A percentile compares a stretch with the other conserved stretches of the same genome.
phyloP scores from a whole-genome alignment of 2,888 invertebrate species.

The Nineta flava region DNA sequence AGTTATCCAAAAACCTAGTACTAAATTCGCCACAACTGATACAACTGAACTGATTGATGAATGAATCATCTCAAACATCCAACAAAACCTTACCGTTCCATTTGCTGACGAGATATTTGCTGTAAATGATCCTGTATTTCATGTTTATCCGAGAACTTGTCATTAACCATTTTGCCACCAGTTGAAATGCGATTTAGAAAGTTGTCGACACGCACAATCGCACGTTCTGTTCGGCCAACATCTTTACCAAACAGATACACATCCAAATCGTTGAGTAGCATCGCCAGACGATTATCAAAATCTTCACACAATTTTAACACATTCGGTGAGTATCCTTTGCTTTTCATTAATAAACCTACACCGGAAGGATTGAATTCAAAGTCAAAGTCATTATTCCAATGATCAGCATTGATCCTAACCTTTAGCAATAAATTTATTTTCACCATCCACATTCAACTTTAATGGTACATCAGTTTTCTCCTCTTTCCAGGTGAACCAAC shows the following conservation, averaged over 20 bases:
- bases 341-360: conserved; percentile 39
- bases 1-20: no score
- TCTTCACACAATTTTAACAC: conserved; percentile 52
- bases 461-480: conserved; percentile 36
- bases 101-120: neutral
- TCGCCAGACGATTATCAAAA: conserved; percentile 44
- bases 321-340: conserved; percentile 59
- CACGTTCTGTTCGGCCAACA: conserved; percentile 18
- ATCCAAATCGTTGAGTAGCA: conserved; percentile 50
- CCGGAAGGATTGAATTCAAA: no score
- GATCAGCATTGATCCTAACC: no score
- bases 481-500: conserved; percentile 62
- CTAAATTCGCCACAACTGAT: no score
- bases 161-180: neutral
- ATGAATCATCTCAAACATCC: no score
- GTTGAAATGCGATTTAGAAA: neutral
- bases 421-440: conserved; percentile 5
- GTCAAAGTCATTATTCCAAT: no score
- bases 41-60: no score
- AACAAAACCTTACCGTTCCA: neutral
- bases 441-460: conserved; percentile 24
- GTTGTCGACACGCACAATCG: neutral
- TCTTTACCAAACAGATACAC: conserved; percentile 45
- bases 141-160: conserved; percentile 8
- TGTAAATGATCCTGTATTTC: conserved; percentile 7